phyloP scores from a whole-genome alignment of 2,113 vertebrate genomes.

The Drymodes brunneopygia region DNA sequence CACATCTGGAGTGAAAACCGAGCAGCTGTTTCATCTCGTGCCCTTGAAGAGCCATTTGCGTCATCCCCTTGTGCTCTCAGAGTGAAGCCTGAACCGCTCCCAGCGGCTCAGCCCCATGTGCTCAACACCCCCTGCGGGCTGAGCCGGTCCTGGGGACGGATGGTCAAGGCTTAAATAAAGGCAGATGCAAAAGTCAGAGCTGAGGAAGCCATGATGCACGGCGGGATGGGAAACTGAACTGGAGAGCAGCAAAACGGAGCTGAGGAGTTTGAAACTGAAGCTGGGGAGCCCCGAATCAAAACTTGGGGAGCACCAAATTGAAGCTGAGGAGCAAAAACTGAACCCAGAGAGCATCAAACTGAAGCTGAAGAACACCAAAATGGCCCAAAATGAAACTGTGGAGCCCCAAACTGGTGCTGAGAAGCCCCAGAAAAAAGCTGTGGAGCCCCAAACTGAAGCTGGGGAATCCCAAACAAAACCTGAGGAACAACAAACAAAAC shows the following conservation, averaged over 20 bases:
- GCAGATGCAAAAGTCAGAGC: neutral
- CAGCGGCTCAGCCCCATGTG: neutral
- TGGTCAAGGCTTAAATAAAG: conserved; percentile 3
- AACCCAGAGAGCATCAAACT: neutral
- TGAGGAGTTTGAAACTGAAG: neutral
- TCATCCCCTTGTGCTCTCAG: neutral
- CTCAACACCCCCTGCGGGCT: neutral
- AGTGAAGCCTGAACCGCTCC: neutral
- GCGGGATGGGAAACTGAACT: neutral
- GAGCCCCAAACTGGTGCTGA: neutral
- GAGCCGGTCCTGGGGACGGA: fast-evolving
- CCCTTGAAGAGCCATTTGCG: neutral
- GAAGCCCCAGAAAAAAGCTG: neutral
- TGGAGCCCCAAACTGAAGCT: neutral
- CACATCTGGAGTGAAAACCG: neutral
- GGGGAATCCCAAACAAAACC: fast-evolving
- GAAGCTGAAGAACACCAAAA: neutral
- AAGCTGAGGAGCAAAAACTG: neutral
- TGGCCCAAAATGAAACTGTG: neutral
- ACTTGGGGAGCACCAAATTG: neutral
- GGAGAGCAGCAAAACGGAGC: neutral
- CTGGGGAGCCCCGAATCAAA: neutral
- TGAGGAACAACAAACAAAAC: neutral
- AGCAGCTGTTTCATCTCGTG: conserved; percentile 8
- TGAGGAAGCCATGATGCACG: neutral